Evolutionary conservation across 2,797 vertebrate genomes (phyloP), one percentile per base, ranked within the genome.

Genomic region (Sebastes oblongus): DNA sequence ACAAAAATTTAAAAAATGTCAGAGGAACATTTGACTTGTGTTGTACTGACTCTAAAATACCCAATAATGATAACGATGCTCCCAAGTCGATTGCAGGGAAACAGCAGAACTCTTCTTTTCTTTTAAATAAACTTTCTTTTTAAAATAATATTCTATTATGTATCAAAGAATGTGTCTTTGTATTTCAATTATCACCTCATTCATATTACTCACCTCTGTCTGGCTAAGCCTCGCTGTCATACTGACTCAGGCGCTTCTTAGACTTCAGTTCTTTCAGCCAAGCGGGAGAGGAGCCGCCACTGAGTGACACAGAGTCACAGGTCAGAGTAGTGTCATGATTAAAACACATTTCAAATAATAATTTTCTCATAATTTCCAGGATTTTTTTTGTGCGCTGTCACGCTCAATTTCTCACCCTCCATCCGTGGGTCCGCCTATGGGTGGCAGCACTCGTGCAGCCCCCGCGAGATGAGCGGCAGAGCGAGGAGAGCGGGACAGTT

Each of bases 211-310:
- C 80, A 91, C 91, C 83, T 78, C 68, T 18, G 14, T 78, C 56
- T 71, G 65, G 66, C 83, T 96, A 97, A 83, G 93, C 86, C 73
- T 97, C 95, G 68, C 94, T 92, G 65, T 96, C 96, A 12, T 95
- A 86, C 86, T 97, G 96, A 95, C 96, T 97, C 83, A 96, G 94
- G 52, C 97, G 96, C 94, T 97, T 98, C 95, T 96, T 98, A 20
- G 96, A 96, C 88, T 97, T 98, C 86, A 98, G 93, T 72, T 98
- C 97, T 92, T 96, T 96, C 69, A 99, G 90, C 98, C 98, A 99
- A 50, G 96, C 94, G 1, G 97, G 97, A 11, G 97, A 96, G 2
- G 90, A 81, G 58, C 89, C 90, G 0, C 76, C 91, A 55, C 97
- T 98, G 92, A 70, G 86, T 70, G 24, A 74, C 77, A 83, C 12